These are phyloP conservation scores for Enoplosus armatus DNA, from an alignment of 2,797 vertebrate species.

Conservation along the genomic window DNA sequence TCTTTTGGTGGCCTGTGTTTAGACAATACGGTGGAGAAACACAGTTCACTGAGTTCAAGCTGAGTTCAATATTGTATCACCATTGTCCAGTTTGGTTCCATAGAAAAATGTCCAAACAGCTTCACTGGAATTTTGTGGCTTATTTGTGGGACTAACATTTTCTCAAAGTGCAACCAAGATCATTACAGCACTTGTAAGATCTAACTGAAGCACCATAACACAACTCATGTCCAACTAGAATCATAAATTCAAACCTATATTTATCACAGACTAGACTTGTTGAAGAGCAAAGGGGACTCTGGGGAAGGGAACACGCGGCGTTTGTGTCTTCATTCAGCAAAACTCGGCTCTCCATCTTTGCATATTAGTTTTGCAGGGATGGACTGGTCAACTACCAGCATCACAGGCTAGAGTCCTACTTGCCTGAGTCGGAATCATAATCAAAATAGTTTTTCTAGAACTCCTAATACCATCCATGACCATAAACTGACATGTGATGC, in stretches of 20 bases:
- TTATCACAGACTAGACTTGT: neutral
- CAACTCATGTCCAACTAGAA: neutral
- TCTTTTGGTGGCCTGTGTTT: slow-evolving; percentile 39
- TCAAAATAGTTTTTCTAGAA: neutral
- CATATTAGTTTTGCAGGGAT: neutral
- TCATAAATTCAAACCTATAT: neutral
- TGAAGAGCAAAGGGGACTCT: neutral
- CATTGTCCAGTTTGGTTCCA: neutral
- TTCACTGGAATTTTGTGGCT: neutral
- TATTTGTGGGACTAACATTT: neutral
- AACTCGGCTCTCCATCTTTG: neutral
- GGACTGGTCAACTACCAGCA: neutral
- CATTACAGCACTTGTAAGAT: neutral
- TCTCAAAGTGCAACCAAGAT: neutral
- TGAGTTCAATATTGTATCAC: slow-evolving; percentile 18
- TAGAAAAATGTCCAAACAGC: neutral
- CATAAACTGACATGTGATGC: neutral
- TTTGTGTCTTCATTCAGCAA: neutral
- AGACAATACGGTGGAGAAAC: slow-evolving; percentile 24
- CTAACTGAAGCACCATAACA: neutral
- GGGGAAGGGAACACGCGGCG: neutral
- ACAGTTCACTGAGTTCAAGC: slow-evolving; percentile 30
- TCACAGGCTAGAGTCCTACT: neutral
- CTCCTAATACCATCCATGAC: neutral
- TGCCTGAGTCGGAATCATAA: neutral